Evolutionary conservation across 2,113 vertebrate genomes (phyloP), one percentile per base, ranked within the genome.

Genomic region (Ardeotis arabs): DNA sequence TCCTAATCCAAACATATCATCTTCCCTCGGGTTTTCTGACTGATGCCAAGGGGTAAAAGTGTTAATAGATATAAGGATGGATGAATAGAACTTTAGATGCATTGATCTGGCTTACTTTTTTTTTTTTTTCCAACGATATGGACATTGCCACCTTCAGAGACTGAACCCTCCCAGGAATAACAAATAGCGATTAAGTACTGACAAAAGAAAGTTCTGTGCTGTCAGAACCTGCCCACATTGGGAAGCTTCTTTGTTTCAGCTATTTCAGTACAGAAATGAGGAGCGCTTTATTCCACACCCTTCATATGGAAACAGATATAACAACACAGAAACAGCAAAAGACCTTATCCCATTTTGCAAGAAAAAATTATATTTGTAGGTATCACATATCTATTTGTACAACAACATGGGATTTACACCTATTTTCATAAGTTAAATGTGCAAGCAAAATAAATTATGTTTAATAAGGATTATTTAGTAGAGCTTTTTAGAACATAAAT

Each of bases 111-210:
- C 2, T 10, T 25, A 18, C 5, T 33, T 10, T 23, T 31, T 39
- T 39, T 39, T n/a, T 81, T 41, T 31, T 17, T 1, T 5, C 6
- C 25, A 25, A 0, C 14, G 6, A 7, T 45, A 50, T 21, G 31
- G 14, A 29, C 20, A 22, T 56, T 27, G 11, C 12, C 9, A n/a
- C 27, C 63, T 76, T 86, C 67, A 62, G 22, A 67, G 73, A 14
- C 39, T 78, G 63, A 73, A 62, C 14, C 3, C 14, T 86, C 25
- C 49, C 4, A 4, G 14, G 35, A 87, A 49, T 5, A 2, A 72
- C 14, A 67, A 81, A 89, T 3, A 53, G 3, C 3, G 62, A 52
- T 4, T 11, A 4, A 39, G 3, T 52, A 74, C 18, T 27, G 12
- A 59, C 29, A 73, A 87, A 77, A 76, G 8, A 69, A 69, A 53